Base-by-base conservation (phyloP, 1,140 invertebrate genomes). In the Drosophila athabasca region DNA sequence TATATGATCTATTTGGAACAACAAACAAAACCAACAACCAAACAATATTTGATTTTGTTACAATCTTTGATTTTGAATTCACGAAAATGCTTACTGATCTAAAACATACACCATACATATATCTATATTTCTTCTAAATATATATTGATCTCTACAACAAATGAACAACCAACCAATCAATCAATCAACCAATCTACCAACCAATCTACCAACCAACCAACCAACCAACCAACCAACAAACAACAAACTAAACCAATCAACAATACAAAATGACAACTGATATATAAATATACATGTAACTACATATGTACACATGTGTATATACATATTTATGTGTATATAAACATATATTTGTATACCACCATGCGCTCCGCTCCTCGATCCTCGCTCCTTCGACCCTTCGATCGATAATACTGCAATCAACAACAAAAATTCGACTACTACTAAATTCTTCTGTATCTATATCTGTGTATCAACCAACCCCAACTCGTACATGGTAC, bases 391-490 rank as follows among this genome's bases (percentile, higher is more conserved):
- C 79, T 82, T 68, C 74, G 72, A 85, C 76, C 74, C 41, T 49
- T 15, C 53, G 48, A 66, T 43, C 51, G 57, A 64, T 9, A 60
- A 64, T 9, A 60, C 58, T 24, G 19, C 65, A 61, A 71, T 58
- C 71, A 71, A 79, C 60, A 15, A 43, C 41, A 54, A 51, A 66
- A 43, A 46, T 24, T 29, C 43, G 29, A 60, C 72, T 62, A 76
- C 74, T 74, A 84, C 72, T 69, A 80, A 87, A 73, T 76, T 80
- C 65, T 73, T 73, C 71, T 67, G 62, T 50, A 77, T 67, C 59
- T 50, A 77, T 74, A 72, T 77, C 72, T 79, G 68, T 65, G 65
- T 59, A 75, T 49, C 55, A 66, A 58, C 54, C 48, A 22, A 24
- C 41, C 52, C 46, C 48, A 19, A 19, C 29, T 39, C 35, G 35